Evolutionary conservation across 2,888 invertebrate species (phyloP), one percentile per base, ranked within the genome.

Genomic region (Perizoma affinitatum): DNA sequence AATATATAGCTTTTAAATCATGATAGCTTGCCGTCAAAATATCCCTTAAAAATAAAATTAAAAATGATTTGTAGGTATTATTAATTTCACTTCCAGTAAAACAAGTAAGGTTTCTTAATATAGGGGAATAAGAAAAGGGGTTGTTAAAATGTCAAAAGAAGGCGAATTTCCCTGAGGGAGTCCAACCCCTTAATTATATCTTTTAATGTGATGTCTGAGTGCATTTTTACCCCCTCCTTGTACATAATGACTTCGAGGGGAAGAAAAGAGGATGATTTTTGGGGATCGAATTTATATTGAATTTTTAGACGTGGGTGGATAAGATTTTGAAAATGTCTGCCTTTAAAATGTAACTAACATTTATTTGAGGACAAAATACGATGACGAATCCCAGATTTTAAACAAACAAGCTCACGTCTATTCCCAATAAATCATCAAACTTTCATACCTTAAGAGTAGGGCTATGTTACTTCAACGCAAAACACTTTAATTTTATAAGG

Each of bases 61-160:
- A 22, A 22, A 22, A 22, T 22, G 8, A 46, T 47, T 9, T 8
- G 34, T 47, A 35, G 7, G 34, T 38, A 6, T 7, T 10, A 6
- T 6, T 7, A 10, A 9, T 10, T 11, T 54, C 67, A 46, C 65
- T 67, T 77, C 75, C 49, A 78, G 66, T 45, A 8, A 59, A 51
- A 46, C 49, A 57, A 52, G 8, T 46, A 63, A 61, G 54, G 40
- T 36, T 46, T 50, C 40, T 22, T 22, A 22, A 55, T 0, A 11
- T 68, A 67, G 74, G 84, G 83, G 83, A 76, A 82, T 84, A 87
- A 88, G 87, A 87, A 88, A 87, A 85, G 85, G 88, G 88, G 85
- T 78, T 84, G 86, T 87, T 89, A 87, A 91, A 91, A 91, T 84
- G 89, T 88, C 89, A 86, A 91, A 91, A 91, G 90, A 91, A 91